Percentiles rank a stretch among this genome's conserved stretches.
Conservation (phyloP, 1,140 invertebrate species). For the Brachionus calyciflorus region DNA sequence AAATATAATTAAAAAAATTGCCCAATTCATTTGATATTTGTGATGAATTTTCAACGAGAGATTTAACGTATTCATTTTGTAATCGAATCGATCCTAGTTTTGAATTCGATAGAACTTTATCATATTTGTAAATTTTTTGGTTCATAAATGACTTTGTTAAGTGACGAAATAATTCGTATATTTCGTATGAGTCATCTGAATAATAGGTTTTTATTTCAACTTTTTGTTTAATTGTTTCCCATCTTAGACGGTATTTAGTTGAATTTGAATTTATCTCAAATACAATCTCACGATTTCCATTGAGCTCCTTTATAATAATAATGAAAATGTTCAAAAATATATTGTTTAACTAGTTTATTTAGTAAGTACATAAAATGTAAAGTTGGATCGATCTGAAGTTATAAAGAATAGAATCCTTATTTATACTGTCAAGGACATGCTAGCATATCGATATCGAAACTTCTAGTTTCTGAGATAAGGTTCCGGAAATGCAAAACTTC, state of each 20-base stretch:
- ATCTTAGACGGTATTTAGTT: not conserved
- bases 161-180: not conserved
- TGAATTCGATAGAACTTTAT: not conserved
- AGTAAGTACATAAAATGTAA: too few species aligned
- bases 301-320: not conserved
- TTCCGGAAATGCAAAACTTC: too few species aligned
- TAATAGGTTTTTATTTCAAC: constrained; percentile 1
- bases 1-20: constrained; percentile 54
- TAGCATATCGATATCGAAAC: too few species aligned
- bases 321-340: too few species aligned
- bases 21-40: not conserved
- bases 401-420: too few species aligned
- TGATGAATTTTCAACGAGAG: not conserved
- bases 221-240: not conserved
- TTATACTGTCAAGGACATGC: too few species aligned
- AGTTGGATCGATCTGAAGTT: too few species aligned
- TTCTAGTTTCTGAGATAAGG: too few species aligned
- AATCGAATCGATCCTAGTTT: not conserved
- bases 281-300: not conserved
- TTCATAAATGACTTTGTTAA: constrained; percentile 8
- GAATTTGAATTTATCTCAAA: not conserved
- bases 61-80: not conserved
- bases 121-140: not conserved
- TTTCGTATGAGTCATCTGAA: not conserved
- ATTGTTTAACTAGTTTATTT: too few species aligned